Conservation (phyloP, 1,140 invertebrate genomes). For the Microplitis demolitor region DNA sequence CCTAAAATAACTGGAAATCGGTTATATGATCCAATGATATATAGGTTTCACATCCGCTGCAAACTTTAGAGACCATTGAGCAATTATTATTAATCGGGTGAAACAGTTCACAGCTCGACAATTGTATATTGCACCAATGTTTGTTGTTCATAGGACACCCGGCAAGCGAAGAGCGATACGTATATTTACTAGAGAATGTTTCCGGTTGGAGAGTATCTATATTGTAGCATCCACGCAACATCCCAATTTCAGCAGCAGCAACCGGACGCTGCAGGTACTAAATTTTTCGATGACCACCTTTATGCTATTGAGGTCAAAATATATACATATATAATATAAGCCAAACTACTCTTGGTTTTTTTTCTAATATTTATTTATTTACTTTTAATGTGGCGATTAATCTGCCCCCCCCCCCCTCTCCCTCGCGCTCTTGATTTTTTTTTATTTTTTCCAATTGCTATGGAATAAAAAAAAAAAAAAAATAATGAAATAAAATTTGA, state of each 20-base stretch:
- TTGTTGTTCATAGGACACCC: constrained; percentile 44
- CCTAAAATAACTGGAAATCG: background rate
- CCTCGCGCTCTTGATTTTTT: background rate
- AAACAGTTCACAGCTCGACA: constrained; percentile 18
- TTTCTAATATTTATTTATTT: background rate
- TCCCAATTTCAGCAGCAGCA: background rate
- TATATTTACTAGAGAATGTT: constrained; percentile 59
- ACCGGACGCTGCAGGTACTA: constrained; percentile 21
- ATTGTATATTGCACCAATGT: constrained; percentile 29
- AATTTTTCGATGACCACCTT: constrained; percentile 17
- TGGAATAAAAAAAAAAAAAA: too few relatives aligned
- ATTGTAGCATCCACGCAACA: background rate
- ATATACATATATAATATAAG: background rate
- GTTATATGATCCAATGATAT: constrained; percentile 6
- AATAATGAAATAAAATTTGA: too few relatives aligned
- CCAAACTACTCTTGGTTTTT: too few relatives aligned
- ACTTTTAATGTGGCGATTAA: background rate
- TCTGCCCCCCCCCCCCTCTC: too few relatives aligned
- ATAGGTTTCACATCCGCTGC: constrained; percentile 15
- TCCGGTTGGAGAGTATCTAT: constrained; percentile 19
- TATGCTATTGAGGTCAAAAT: constrained; percentile 6
- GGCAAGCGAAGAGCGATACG: constrained; percentile 55
- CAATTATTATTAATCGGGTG: constrained; percentile 29
- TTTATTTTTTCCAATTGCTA: background rate
- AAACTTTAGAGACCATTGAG: constrained; percentile 24